Evolutionary conservation across 35 echinoderm and acorn worm species (phyloP).

Genomic region (Ptychodera flava): DNA sequence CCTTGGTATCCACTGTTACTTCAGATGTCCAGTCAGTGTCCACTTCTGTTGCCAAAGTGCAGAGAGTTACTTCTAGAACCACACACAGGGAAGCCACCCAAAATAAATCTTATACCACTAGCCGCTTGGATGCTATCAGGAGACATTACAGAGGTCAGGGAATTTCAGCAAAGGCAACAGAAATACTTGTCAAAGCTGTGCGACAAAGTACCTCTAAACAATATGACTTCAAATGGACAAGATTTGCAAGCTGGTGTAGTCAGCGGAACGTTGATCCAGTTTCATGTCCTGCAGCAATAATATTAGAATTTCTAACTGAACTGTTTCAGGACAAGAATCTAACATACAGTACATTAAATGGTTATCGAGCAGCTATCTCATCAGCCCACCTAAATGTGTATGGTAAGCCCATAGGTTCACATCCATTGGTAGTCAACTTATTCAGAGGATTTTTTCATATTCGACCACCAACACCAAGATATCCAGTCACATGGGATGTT

Average conservation of each 20-base stretch:
- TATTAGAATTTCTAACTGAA: slow-evolving; percentile 28
- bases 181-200: slow-evolving; percentile 30
- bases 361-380: slow-evolving; percentile 11
- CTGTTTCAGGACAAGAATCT: neutral
- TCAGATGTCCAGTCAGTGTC: slow-evolving; percentile 26
- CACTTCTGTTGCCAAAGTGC: slow-evolving; percentile 7
- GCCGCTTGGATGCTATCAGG: slow-evolving; percentile 36
- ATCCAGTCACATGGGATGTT: slow-evolving; percentile 24
- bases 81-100: neutral
- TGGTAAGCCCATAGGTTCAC: slow-evolving; percentile 11
- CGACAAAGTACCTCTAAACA: slow-evolving; percentile 37
- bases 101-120: too few relatives aligned
- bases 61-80: neutral
- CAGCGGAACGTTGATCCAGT: slow-evolving; percentile 12
- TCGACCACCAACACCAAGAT: slow-evolving; percentile 16
- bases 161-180: slow-evolving; percentile 15
- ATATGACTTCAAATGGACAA: slow-evolving; percentile 36
- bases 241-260: slow-evolving; percentile 7
- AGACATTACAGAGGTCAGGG: neutral
- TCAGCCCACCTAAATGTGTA: neutral
- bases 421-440: slow-evolving; percentile 20
- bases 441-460: slow-evolving; percentile 34
- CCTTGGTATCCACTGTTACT: slow-evolving; percentile 56
- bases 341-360: slow-evolving; percentile 21
- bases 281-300: slow-evolving; percentile 18